Base-by-base conservation (phyloP, 2,113 vertebrate species). In the Saguinus imperator region DNA sequence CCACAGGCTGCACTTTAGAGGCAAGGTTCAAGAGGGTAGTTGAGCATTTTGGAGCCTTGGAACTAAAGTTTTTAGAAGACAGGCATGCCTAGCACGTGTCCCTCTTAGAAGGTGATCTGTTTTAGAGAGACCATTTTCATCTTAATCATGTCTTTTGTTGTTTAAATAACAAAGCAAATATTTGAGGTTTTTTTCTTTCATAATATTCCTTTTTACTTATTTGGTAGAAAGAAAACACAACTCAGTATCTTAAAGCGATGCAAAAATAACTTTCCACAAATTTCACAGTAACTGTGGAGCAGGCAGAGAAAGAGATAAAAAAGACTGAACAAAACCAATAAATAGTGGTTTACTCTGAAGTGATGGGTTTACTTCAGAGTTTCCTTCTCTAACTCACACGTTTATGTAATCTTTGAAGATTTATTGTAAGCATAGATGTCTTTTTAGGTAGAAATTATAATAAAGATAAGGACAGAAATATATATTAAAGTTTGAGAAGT, bases 231-330 rank as follows among this genome's bases (percentile, higher is more conserved):
- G 52, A 80, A 27, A 89, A 87, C 4, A 87, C 4, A 40, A 2
- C 27, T 88, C 66, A 85, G n/a, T 88, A 75, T 88, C 85, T 94
- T 66, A 87, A 58, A 75, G 50, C 35, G 4, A 55, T 21, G 8
- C 6, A 89, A 58, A 94, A 95, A n/a, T 6, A 88, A 45, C 79
- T 77, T 84, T 80, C 32, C 58, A 20, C n/a, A 81, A 68, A 25
- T 48, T 70, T 84, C 70, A 87, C 17, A 91, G 25, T 80, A 77
- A 87, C 43, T 80, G 13, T 84, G 12, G 7, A 20, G 6, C n/a
- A 17, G 17, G 20, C 20, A 90, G 43, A 87, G 25, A 96, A 86
- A 81, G 61, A 75, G 4, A 75, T 3, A 9, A 21, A 79, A 32
- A 92, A 57, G 6, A 80, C 11, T 6, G 29, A 79, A 35, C 27